A percentile compares a stretch with the other conserved stretches of the same genome.
phyloP scores from a whole-genome alignment of 2,113 vertebrate species.

The Halcyon senegalensis region DNA sequence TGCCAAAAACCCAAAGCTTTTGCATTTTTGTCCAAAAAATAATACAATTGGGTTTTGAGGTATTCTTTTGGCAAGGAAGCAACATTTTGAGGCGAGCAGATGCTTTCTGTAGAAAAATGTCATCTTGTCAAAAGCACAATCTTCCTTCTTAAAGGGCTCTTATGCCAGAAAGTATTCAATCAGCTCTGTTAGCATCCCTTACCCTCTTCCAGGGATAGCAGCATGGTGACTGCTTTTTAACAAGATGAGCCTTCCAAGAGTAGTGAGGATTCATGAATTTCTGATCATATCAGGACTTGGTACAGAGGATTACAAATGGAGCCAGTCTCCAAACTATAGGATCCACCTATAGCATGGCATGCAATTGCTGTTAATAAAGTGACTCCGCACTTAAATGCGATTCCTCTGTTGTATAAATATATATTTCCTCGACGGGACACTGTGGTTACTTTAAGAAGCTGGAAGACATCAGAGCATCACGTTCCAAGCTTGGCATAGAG shows the following conservation, averaged over 20 bases:
- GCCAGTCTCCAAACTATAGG: background rate
- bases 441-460: constrained; percentile 59
- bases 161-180: background rate
- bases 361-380: background rate
- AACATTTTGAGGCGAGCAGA: background rate
- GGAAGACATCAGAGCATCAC: constrained; percentile 56
- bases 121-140: constrained; percentile 14
- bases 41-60: constrained; percentile 23
- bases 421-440: constrained; percentile 21
- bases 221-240: background rate
- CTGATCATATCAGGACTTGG: background rate
- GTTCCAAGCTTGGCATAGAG: constrained; percentile 60
- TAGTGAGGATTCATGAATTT: background rate
- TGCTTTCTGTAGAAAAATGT: constrained; percentile 14
- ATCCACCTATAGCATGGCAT: background rate
- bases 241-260: constrained; percentile 20
- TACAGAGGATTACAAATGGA: background rate
- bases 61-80: background rate
- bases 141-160: background rate
- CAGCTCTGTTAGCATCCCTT: background rate
- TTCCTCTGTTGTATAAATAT: constrained; percentile 22
- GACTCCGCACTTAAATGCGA: background rate
- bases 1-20: constrained; percentile 19
- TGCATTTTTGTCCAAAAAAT: constrained; percentile 29
- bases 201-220: background rate